Percentiles rank a stretch among this genome's conserved stretches.
phyloP scores from a whole-genome alignment of 2,113 vertebrate species.

The Apodemus speciosus region DNA sequence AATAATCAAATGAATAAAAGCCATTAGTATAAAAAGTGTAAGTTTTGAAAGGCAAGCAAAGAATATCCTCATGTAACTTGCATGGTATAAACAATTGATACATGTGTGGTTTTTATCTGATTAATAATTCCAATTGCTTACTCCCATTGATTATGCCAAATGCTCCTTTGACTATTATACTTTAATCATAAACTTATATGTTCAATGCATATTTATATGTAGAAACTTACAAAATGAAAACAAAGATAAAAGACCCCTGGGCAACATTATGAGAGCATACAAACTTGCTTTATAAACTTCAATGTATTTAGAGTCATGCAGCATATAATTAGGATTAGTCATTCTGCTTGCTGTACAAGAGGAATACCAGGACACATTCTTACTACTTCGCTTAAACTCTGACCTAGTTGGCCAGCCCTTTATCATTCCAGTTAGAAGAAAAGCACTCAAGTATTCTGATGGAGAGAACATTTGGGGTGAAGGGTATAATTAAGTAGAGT shows the following conservation, averaged over 20 bases:
- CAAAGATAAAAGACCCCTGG: neutral
- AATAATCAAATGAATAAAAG: neutral
- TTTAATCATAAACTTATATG: neutral
- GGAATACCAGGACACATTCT: neutral
- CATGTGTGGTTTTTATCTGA: neutral
- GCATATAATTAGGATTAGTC: neutral
- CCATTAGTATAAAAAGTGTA: too few species aligned
- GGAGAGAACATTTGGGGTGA: neutral
- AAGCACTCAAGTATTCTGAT: neutral
- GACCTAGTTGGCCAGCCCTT: neutral
- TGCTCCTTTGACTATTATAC: constrained; percentile 12
- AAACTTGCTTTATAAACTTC: constrained; percentile 31
- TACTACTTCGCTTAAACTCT: neutral
- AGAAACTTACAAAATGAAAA: constrained; percentile 21
- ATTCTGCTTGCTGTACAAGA: neutral
- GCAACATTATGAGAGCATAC: neutral
- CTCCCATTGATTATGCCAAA: neutral
- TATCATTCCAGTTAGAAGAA: neutral
- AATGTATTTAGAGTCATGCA: neutral
- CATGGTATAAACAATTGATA: neutral
- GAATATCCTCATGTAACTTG: neutral
- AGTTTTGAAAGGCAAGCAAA: neutral
- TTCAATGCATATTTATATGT: neutral
- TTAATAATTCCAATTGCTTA: neutral
- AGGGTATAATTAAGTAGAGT: neutral